Evolutionary conservation across 1,140 invertebrate genomes (phyloP).

Genomic region (Diorhabda sublineata): DNA sequence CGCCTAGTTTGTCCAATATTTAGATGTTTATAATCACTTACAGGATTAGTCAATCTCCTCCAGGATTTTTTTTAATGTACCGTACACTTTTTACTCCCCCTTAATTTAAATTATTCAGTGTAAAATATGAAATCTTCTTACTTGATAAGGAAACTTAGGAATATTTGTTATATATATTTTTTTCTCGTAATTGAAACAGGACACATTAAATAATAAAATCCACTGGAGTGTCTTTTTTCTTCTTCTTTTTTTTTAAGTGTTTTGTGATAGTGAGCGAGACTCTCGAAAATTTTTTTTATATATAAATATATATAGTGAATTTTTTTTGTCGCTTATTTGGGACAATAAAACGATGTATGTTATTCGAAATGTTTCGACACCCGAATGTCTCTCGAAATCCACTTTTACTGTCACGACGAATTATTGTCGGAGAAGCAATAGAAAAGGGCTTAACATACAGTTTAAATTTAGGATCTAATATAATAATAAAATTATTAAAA

Average conservation of each 20-base stretch:
- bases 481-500: background rate
- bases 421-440: background rate
- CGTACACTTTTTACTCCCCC: slow-evolving; percentile 1
- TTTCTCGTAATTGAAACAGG: slow-evolving; percentile 1
- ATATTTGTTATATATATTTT: slow-evolving; percentile 1
- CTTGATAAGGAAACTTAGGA: background rate
- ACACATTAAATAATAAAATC: slow-evolving; percentile 1
- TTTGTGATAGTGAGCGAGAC: slow-evolving; percentile 1
- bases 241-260: background rate
- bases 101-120: background rate
- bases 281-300: background rate
- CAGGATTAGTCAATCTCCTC: background rate
- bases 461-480: background rate
- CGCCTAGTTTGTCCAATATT: too few relatives aligned
- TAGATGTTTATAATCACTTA: too few relatives aligned
- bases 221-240: background rate
- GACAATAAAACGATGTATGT: slow-evolving; percentile 1
- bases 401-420: background rate
- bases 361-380: background rate
- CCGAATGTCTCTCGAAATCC: background rate
- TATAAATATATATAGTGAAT: background rate
- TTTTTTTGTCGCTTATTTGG: background rate
- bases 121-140: background rate
- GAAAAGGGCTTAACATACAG: background rate
- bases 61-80: background rate